phyloP scores from a whole-genome alignment of 1,140 invertebrate genomes.

The Monochamus saltuarius region DNA sequence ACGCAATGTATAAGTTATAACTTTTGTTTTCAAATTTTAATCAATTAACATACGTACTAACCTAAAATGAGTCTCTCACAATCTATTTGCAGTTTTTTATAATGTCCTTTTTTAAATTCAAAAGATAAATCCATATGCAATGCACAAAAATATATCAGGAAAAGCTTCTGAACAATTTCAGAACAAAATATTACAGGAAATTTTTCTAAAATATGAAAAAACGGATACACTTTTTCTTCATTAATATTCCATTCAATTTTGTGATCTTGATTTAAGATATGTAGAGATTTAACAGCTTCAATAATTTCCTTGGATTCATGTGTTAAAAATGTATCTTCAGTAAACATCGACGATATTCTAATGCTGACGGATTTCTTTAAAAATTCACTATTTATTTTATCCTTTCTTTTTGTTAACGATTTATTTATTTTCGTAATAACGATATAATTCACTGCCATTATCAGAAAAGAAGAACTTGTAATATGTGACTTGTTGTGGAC shows the following conservation, averaged over 20 bases:
- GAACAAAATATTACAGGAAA: constrained; percentile 32
- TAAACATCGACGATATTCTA: constrained; percentile 25
- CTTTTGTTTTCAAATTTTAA: constrained; percentile 1
- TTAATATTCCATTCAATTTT: constrained; percentile 8
- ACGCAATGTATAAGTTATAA: constrained; percentile 10
- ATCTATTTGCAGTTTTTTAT: constrained; percentile 7
- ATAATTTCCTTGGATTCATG: background rate
- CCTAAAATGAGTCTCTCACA: constrained; percentile 35
- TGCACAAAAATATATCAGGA: constrained; percentile 34
- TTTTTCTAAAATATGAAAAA: constrained; percentile 26
- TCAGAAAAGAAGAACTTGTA: constrained; percentile 27
- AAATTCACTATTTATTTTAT: constrained; percentile 31
- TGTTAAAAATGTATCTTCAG: constrained; percentile 22
- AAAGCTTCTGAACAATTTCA: constrained; percentile 26
- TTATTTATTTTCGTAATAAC: constrained; percentile 38
- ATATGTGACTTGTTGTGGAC: constrained; percentile 17
- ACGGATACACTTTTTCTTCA: constrained; percentile 26
- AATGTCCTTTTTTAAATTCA: constrained; percentile 19
- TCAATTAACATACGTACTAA: constrained; percentile 23
- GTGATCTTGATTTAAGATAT: background rate
- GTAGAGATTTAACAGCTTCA: background rate
- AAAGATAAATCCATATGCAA: constrained; percentile 29
- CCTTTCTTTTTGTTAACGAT: constrained; percentile 27
- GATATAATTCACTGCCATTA: constrained; percentile 25
- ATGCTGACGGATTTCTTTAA: constrained; percentile 19